Conservation (phyloP, 2,888 invertebrate genomes). For the Odontothrips loti region DNA sequence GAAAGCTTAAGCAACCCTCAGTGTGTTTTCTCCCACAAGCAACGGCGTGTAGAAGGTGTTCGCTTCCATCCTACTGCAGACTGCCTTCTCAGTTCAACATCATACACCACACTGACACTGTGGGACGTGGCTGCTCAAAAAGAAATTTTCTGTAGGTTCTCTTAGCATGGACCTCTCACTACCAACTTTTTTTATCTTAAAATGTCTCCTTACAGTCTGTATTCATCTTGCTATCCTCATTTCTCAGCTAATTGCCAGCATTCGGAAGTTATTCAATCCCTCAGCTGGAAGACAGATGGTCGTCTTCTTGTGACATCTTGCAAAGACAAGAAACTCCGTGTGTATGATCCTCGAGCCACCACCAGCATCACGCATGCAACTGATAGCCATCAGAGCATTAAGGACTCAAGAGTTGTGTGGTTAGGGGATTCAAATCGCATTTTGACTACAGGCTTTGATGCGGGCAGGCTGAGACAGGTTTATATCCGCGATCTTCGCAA, state of each 20-base stretch:
- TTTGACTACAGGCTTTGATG: conserved; percentile 85
- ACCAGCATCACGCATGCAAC: conserved; percentile 47
- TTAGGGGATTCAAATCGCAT: conserved; percentile 78
- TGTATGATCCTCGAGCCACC: conserved; percentile 73
- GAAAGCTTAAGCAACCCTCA: conserved; percentile 73
- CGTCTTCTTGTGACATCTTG: conserved; percentile 76
- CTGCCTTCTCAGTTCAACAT: conserved; percentile 80
- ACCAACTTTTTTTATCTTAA: not conserved
- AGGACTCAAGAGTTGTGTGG: conserved; percentile 89
- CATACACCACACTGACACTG: conserved; percentile 72
- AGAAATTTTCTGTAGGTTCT: conserved; percentile 66
- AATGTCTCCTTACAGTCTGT: not conserved
- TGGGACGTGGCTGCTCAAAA: conserved; percentile 83
- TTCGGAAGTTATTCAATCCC: conserved; percentile 80
- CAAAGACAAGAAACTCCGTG: conserved; percentile 84
- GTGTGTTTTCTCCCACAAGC: conserved; percentile 76
- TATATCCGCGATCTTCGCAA: conserved; percentile 83
- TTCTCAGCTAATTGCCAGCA: conserved; percentile 65
- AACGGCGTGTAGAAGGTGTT: conserved; percentile 81
- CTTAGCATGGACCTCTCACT: conserved; percentile 2
- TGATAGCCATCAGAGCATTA: conserved; percentile 82
- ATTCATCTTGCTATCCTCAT: conserved; percentile 31
- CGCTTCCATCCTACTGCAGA: conserved; percentile 90
- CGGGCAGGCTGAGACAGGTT: conserved; percentile 67
- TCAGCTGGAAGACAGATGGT: conserved; percentile 88